A percentile compares a stretch with the other conserved stretches of the same genome.
phyloP scores from a whole-genome alignment of 2,888 invertebrate species.

The Sisyra nigra region DNA sequence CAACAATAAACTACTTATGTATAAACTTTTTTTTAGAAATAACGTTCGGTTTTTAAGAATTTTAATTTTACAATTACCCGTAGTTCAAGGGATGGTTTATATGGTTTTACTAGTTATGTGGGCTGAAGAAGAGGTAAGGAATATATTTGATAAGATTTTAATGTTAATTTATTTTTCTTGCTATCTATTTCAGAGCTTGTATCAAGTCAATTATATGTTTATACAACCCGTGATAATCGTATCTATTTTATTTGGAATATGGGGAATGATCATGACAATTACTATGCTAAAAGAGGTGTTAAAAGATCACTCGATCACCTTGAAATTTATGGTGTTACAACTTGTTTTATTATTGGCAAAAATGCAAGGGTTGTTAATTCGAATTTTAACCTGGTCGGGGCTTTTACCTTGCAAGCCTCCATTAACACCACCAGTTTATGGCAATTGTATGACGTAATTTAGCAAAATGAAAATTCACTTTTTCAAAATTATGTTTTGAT shows the following conservation, averaged over 20 bases:
- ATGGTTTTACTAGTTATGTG: slow-evolving; percentile 39
- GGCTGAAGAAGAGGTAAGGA: slow-evolving; percentile 45
- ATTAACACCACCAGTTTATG: slow-evolving; percentile 46
- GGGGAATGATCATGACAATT: slow-evolving; percentile 49
- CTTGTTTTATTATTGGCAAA: slow-evolving; percentile 49
- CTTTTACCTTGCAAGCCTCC: slow-evolving; percentile 45
- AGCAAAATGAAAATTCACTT: no score
- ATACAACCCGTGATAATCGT: slow-evolving; percentile 45
- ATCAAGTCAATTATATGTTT: slow-evolving; percentile 39
- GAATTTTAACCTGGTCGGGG: slow-evolving; percentile 34
- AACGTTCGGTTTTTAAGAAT: slow-evolving; percentile 35
- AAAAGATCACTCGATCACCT: slow-evolving; percentile 26
- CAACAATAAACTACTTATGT: no score
- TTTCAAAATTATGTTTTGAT: slow-evolving; percentile 10
- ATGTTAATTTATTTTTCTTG: slow-evolving; percentile 7
- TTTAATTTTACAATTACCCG: slow-evolving; percentile 50
- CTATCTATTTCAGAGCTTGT: slow-evolving; percentile 33
- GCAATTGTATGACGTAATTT: slow-evolving; percentile 40
- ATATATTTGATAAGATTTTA: background rate
- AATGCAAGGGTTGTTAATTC: slow-evolving; percentile 43
- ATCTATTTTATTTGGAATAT: slow-evolving; percentile 50
- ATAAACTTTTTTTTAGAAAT: slow-evolving; percentile 28
- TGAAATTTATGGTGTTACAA: slow-evolving; percentile 42
- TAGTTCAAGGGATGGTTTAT: slow-evolving; percentile 47
- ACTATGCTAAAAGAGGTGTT: slow-evolving; percentile 31